Evolutionary conservation across 2,113 vertebrate species (phyloP).

Genomic region (Lampris megalopsis): DNA sequence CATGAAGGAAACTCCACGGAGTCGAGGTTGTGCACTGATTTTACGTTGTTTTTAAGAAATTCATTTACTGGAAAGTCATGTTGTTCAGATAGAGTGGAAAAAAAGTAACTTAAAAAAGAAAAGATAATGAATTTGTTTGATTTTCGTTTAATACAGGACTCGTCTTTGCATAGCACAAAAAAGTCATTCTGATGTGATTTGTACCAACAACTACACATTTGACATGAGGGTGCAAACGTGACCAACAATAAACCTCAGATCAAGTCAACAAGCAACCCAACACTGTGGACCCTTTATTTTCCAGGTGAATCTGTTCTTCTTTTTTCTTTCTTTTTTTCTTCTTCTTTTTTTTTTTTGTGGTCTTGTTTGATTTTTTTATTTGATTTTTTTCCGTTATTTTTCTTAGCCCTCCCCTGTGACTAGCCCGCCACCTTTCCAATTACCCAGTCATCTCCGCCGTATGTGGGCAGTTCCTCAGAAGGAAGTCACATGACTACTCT

Average conservation of each 20-base stretch:
- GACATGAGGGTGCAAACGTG: neutral
- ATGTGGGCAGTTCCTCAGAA: constrained; percentile 80
- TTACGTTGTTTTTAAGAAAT: too few relatives aligned
- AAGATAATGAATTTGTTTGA: neutral
- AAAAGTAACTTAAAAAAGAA: neutral
- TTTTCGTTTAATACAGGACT: neutral
- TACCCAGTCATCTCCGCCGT: constrained; percentile 79
- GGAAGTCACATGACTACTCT: constrained; percentile 87
- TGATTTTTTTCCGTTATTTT: too few relatives aligned
- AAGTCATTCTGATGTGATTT: neutral
- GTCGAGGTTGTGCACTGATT: too few relatives aligned
- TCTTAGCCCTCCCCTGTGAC: constrained; percentile 19
- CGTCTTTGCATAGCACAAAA: neutral
- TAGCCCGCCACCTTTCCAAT: constrained; percentile 70
- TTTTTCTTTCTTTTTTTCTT: neutral
- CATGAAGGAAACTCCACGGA: too few relatives aligned
- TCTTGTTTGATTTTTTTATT: neutral
- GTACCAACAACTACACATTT: neutral
- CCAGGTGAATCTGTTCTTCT: constrained; percentile 38
- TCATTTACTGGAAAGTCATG: too few relatives aligned
- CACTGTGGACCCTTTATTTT: constrained; percentile 24
- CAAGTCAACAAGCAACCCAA: neutral
- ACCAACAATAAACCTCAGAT: neutral
- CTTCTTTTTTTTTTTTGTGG: neutral
- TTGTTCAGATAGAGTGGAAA: too few relatives aligned